Evolutionary conservation across 92 coral and sea anemone species (phyloP).

Genomic region (Paramuricea clavata): DNA sequence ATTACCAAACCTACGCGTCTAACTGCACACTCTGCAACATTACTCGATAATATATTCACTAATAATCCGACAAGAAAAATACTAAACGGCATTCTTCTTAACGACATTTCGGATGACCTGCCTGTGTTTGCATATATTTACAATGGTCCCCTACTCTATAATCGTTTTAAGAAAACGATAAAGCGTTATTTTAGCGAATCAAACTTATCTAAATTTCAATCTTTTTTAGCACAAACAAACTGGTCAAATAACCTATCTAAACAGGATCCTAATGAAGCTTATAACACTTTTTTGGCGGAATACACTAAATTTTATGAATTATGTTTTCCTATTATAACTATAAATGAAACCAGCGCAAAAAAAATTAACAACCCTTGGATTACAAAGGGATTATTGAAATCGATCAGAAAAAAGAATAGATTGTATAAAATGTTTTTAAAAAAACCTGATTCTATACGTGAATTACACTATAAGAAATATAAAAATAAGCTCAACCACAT

Average conservation of each 20-base stretch:
- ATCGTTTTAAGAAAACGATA: neutral
- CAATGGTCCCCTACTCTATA: neutral
- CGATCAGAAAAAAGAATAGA: constrained; percentile 2
- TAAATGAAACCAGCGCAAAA: too few species aligned
- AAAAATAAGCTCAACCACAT: neutral
- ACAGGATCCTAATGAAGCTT: too few species aligned
- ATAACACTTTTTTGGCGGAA: neutral
- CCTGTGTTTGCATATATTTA: constrained; percentile 5
- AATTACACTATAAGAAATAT: neutral
- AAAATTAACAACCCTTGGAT: neutral
- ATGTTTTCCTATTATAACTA: neutral
- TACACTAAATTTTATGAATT: neutral
- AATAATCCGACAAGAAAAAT: neutral
- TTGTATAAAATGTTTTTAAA: neutral
- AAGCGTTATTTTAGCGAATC: neutral
- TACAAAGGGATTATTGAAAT: neutral
- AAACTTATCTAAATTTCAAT: neutral
- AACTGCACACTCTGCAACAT: constrained; percentile 52
- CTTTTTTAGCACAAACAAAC: neutral
- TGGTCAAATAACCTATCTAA: too few species aligned
- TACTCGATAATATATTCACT: constrained; percentile 56
- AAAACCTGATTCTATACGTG: neutral
- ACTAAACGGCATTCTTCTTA: constrained; percentile 45
- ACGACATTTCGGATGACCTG: constrained; percentile 61
- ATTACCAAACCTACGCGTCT: constrained; percentile 45